Base-by-base conservation (phyloP, 2,113 vertebrate genomes). In the Leptobrachium leishanense region DNA sequence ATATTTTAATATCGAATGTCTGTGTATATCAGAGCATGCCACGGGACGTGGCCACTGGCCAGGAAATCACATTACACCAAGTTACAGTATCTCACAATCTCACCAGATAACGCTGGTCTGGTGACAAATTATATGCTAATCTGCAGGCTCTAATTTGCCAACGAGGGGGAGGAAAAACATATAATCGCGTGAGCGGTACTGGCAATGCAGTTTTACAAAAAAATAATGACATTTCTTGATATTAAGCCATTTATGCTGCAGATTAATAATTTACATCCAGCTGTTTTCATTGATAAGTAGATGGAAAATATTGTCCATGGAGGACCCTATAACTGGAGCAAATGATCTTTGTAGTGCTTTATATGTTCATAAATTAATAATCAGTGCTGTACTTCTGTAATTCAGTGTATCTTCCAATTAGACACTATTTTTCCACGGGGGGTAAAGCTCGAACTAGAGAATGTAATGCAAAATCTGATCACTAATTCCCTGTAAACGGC, bases 321-420 rank as follows among this genome's bases (percentile, higher is more conserved):
- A 81, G 71, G 71, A 81, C 65, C 64, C 72, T 68, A 68, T 74
- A 74, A 81, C 40, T 57, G 78, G 72, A 74, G 78, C 54, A 74
- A 81, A 81, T 81, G 78, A 81, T 81, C 78, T 81, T 81, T 81
- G 72, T 81, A 81, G 78, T 68, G 72, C 67, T 72, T 68, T 62
- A 59, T 53, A 62, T n/a, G 50, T 74, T 81, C 70, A 81, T 81
- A 74, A 74, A 81, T 81, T 74, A 74, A 81, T 81, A 81, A 81
- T 81, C 53, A 68, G 64, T 12, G 54, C 72, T 68, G 71, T 68
- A 74, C 65, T 81, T 74, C 73, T 74, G 54, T 81, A 81, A 81
- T 81, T 74, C 72, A 74, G 11, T 81, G 54, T 46, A 59, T 74
- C 72, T 74, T 50, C 78, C 78, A 81, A 81, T 81, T 81, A 81